Base-by-base conservation (phyloP, 2,888 invertebrate genomes). In the Euzetes globulus region DNA sequence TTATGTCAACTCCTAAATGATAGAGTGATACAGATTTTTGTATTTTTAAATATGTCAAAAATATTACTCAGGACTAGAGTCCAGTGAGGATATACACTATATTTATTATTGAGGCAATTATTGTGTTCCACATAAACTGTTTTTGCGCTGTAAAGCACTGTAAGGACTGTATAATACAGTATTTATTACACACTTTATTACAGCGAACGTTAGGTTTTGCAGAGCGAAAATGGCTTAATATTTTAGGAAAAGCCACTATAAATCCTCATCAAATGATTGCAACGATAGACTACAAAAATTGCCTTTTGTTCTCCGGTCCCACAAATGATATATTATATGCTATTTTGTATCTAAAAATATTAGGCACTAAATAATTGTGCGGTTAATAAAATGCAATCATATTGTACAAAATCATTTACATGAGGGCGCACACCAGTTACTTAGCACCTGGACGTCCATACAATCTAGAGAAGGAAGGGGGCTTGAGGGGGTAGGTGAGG, bases 381-480 rank as follows among this genome's bases (percentile, higher is more conserved):
- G 58, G 65, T 58, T 65, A 65, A 65, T 41, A 41, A 65, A 65
- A 33, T 41, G 65, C 37, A 65, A 65, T 65, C 65, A 70, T 70
- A 70, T 70, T 17, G 13, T n/a, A 25, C 13, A 1, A 47, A 70
- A 70, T 70, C 19, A 70, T 70, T 41, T 70, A 70, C 13, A 15
- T 70, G 70, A 27, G 25, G 11, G 45, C 63, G n/a, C 63, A 65
- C 27, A 70, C 19, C 63, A 65, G 25, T 19, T 13, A 47, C 45
- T 70, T 70, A 70, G 47, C 70, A 70, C 70, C 70, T 70, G 70
- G 70, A 41, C 17, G 2, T 22, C 41, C 41, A 45, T 22, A 45
- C 45, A 27, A 70, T 70, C 45, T 25, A 45, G 7, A 22, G 19
- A 27, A 15, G 70, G 47, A 70, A 19, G 47, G 70, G 70, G 70